A percentile compares a stretch with the other conserved stretches of the same genome.
These are phyloP conservation scores for Odontesthes bonariensis DNA, from an alignment of 2,113 vertebrate genomes.

Conservation along the genomic window DNA sequence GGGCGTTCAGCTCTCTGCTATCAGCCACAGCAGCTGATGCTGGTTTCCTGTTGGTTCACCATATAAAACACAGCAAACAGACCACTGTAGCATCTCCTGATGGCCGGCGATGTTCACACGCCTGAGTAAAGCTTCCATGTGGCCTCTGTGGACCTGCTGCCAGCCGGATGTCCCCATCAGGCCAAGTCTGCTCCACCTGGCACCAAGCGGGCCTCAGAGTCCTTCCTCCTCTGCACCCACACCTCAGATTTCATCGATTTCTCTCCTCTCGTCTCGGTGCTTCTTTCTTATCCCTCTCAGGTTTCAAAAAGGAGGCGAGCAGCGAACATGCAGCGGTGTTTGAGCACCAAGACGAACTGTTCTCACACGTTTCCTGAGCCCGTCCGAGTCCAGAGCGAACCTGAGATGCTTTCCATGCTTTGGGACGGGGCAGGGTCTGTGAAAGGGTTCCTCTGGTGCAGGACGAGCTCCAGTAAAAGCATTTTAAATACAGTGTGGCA, in stretches of 20 bases:
- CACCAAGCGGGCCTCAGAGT: conserved; percentile 55
- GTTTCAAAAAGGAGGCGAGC: conserved; percentile 11
- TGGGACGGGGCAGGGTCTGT: no score
- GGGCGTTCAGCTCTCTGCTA: no score
- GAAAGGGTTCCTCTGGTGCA: no score
- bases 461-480: no score
- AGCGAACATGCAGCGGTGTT: conserved; percentile 4
- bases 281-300: no score
- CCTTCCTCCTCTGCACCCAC: conserved; percentile 33
- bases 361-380: no score
- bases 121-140: conserved; percentile 34
- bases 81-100: conserved; percentile 8
- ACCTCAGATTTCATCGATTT: no score
- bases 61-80: conserved; percentile 14
- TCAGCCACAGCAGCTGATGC: conserved; percentile 5
- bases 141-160: conserved; percentile 46
- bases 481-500: no score
- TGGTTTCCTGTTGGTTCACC: neutral
- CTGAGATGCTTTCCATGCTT: no score
- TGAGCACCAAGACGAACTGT: neutral
- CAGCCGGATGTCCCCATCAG: conserved; percentile 52
- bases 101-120: neutral
- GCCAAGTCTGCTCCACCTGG: conserved; percentile 41
- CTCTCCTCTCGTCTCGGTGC: no score
- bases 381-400: no score